These are phyloP conservation scores for Macrosiphum euphorbiae DNA, from an alignment of 2,888 invertebrate genomes.

Conservation along the genomic window DNA sequence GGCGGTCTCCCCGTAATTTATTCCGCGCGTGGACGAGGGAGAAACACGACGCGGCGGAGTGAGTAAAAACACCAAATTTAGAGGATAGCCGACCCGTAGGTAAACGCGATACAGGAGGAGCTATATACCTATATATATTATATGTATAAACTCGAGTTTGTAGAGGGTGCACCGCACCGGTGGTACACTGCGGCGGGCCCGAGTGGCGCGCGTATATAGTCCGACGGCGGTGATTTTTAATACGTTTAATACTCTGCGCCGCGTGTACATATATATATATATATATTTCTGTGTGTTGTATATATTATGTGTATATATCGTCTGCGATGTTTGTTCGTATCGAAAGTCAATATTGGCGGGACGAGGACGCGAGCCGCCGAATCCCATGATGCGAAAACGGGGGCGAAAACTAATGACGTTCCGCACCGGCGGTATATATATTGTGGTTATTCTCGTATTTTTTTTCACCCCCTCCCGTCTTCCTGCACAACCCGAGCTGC, in stretches of 20 bases:
- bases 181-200: neutral
- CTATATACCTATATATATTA: neutral
- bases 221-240: conserved; percentile 27
- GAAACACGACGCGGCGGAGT: neutral
- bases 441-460: neutral
- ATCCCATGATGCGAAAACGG: neutral
- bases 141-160: neutral
- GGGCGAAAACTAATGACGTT: neutral
- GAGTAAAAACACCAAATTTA: conserved; percentile 16
- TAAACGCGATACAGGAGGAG: neutral
- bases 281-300: neutral
- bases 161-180: neutral
- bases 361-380: neutral
- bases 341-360: conserved; percentile 28
- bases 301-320: neutral
- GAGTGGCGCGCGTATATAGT: neutral
- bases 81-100: conserved; percentile 2
- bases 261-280: neutral
- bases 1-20: conserved; percentile 46
- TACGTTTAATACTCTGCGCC: conserved; percentile 14
- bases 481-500: neutral
- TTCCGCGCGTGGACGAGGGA: conserved; percentile 29
- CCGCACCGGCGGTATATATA: neutral
- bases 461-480: neutral
- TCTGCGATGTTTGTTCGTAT: conserved; percentile 19